Evolutionary conservation across 30 jellyfish, hydroid and myxozoan genomes (phyloP).

Genomic region (Cassiopea andromeda): DNA sequence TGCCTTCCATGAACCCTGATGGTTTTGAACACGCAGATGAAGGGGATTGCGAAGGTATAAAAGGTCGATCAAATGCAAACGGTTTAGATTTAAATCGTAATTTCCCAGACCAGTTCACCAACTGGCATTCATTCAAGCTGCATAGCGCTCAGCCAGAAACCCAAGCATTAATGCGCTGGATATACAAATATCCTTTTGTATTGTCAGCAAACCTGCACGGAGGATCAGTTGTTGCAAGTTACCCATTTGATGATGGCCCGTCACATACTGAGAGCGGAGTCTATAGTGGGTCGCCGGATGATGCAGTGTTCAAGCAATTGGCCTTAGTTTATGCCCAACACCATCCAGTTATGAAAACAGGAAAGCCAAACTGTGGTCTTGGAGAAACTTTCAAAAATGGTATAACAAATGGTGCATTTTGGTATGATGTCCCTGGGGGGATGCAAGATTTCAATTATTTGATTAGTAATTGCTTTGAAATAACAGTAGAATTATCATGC

Average conservation of each 20-base stretch:
- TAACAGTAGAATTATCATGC: constrained; percentile 95
- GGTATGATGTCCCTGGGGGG: constrained; percentile 99
- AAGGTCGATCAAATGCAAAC: constrained; percentile 96
- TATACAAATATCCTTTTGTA: constrained; percentile 92
- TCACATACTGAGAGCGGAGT: constrained; percentile 61
- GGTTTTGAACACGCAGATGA: constrained; percentile 98
- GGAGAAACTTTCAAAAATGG: constrained; percentile 87
- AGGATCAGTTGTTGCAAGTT: constrained; percentile 99
- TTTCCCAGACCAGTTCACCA: constrained; percentile 97
- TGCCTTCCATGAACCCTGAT: constrained; percentile 99
- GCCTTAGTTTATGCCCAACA: constrained; percentile 91
- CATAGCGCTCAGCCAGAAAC: constrained; percentile 98
- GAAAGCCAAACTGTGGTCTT: constrained; percentile 91
- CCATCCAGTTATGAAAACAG: constrained; percentile 97
- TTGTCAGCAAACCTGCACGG: constrained; percentile 98
- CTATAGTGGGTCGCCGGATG: constrained; percentile 94
- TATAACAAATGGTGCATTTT: constrained; percentile 99
- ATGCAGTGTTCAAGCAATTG: constrained; percentile 79
- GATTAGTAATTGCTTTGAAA: constrained; percentile 95
- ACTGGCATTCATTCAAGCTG: constrained; percentile 84
- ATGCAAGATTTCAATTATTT: constrained; percentile 99
- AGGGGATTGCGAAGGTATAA: constrained; percentile 89
- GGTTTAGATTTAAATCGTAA: constrained; percentile 90
- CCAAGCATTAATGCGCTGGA: constrained; percentile 94
- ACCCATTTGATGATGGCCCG: constrained; percentile 97